Evolutionary conservation across 1,140 invertebrate genomes (phyloP), one percentile per base, ranked within the genome.

Genomic region (Colletes latitarsis): DNA sequence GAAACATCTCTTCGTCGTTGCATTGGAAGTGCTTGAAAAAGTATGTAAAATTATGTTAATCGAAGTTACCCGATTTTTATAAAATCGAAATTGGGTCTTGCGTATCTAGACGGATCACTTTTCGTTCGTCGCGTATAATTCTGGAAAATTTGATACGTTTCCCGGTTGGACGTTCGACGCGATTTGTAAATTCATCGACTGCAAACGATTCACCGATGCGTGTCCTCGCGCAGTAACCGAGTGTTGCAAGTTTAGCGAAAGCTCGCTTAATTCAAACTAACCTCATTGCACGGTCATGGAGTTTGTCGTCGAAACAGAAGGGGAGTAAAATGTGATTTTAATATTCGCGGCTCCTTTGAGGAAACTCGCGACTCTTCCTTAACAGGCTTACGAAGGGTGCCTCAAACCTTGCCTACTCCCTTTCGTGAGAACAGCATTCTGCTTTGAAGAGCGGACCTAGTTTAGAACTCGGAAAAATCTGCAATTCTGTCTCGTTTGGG

Each of bases 251-350:
- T 86, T 87, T 67, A 62, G 82, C 82, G 81, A 75, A 84, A 85
- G 83, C 82, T 88, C 86, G 83, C 82, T 90, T 88, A 91, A 90
- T 91, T 85, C 82, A 66, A 63, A 70, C 76, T 90, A 90, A 91
- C 84, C 82, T 89, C 67, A 83, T 91, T 91, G 83, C 73, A 77
- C 64, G 81, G 69, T 75, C 77, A 64, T 79, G 73, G 80, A 89
- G 87, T 89, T 88, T 85, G 88, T 86, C 82, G 83, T 87, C 62
- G 82, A 82, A 89, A 83, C 82, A 79, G 83, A 39, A 39, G 80
- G 81, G 80, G 82, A 88, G 72, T 89, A 89, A 91, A 92, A 91
- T 92, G 88, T 89, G 88, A 92, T 91, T 92, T 91, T 90, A 91
- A 91, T 91, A 91, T 91, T 90, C 86, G 85, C 88, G 81, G 84